Conservation (phyloP, 2,888 invertebrate species). For the Pandemis heparana region DNA sequence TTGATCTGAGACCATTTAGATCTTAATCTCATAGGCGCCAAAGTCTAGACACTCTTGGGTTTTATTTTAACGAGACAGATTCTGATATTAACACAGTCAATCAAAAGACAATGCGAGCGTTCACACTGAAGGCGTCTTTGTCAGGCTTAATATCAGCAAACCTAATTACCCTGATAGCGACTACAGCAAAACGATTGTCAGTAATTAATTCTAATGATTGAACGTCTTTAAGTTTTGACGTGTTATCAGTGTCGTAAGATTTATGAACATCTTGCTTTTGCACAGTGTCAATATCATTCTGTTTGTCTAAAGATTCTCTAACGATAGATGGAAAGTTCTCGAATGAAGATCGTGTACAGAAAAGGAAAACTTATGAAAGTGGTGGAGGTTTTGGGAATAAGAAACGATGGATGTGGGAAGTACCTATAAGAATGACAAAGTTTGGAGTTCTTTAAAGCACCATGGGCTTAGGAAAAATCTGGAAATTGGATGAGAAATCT, state of each 20-base stretch:
- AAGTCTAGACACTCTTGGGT: conserved; percentile 7
- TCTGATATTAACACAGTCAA: conserved; percentile 19
- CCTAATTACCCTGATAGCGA: conserved; percentile 15
- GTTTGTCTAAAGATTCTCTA: not conserved
- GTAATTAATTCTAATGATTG: conserved; percentile 62
- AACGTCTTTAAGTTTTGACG: conserved; percentile 46
- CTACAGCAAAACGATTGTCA: conserved; percentile 56
- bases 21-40: not conserved
- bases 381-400: not conserved
- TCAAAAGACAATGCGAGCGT: conserved; percentile 29
- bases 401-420: not conserved
- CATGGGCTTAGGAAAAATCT: too few species aligned
- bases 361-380: not conserved
- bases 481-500: too few species aligned
- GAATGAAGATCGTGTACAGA: not conserved
- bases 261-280: conserved; percentile 10
- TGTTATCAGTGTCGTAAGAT: conserved; percentile 23
- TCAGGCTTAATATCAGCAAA: conserved; percentile 2
- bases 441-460: too few species aligned
- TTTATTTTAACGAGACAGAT: conserved; percentile 17
- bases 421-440: not conserved
- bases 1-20: not conserved
- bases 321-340: not conserved
- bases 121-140: conserved; percentile 33
- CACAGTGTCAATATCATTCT: not conserved